Evolutionary conservation across 30 jellyfish, hydroid and myxozoan species (phyloP).

Genomic region (Sanderia malayensis): DNA sequence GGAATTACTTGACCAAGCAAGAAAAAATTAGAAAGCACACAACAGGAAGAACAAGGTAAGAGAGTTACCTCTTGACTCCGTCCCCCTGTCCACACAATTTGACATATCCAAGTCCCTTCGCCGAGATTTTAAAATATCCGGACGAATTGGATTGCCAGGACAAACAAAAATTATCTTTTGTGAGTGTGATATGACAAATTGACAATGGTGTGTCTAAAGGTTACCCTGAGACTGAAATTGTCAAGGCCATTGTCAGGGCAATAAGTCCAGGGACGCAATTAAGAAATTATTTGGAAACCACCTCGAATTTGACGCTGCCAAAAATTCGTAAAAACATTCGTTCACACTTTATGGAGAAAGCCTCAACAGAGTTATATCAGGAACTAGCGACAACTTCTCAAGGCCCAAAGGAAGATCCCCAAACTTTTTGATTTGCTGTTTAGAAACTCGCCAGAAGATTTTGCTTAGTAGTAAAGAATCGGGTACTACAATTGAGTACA

Average conservation of each 20-base stretch:
- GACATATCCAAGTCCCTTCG: slow-evolving; percentile 22
- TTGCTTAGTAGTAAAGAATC: slow-evolving; percentile 24
- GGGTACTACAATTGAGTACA: slow-evolving; percentile 33
- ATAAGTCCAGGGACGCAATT: slow-evolving; percentile 27
- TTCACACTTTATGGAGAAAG: slow-evolving; percentile 1
- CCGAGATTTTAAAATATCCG: slow-evolving; percentile 26
- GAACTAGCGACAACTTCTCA: slow-evolving; percentile 9
- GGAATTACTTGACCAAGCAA: slow-evolving; percentile 11
- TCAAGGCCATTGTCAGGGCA: slow-evolving; percentile 24
- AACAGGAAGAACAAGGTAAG: slow-evolving; percentile 28
- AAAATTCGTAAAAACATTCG: background rate
- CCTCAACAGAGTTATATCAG: slow-evolving; percentile 1
- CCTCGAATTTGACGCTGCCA: background rate
- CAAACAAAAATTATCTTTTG: slow-evolving; percentile 31
- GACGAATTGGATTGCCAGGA: slow-evolving; percentile 13
- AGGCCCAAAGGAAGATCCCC: slow-evolving; percentile 11
- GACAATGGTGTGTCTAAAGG: slow-evolving; percentile 33
- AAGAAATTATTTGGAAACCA: slow-evolving; percentile 33
- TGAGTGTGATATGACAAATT: slow-evolving; percentile 22
- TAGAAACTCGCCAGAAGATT: background rate
- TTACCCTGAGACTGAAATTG: slow-evolving; percentile 24
- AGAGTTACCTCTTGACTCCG: slow-evolving; percentile 14
- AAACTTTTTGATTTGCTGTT: slow-evolving; percentile 17
- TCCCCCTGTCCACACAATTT: background rate
- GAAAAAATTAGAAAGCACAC: background rate